Evolutionary conservation across 2,797 vertebrate genomes (phyloP).

Genomic region (Argentina silus): DNA sequence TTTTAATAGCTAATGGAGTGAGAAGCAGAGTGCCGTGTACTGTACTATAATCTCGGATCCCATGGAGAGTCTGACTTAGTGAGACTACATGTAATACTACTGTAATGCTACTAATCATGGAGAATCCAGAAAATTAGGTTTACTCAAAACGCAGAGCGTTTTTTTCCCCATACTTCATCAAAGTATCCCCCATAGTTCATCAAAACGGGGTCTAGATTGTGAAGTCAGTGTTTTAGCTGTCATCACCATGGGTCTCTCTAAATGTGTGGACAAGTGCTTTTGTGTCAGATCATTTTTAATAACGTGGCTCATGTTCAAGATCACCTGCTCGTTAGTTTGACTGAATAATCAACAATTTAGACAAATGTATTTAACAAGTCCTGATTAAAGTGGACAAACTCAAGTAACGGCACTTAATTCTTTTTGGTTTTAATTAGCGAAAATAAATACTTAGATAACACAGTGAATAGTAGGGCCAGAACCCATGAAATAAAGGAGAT

Average conservation of each 20-base stretch:
- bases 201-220: neutral
- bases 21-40: neutral
- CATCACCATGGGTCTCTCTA: neutral
- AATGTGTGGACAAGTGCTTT: slow-evolving; percentile 3
- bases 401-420: slow-evolving; percentile 23
- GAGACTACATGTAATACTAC: no score
- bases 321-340: slow-evolving; percentile 27
- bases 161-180: no score
- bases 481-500: neutral
- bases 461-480: neutral
- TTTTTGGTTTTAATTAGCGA: slow-evolving; percentile 18
- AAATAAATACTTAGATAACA: slow-evolving; percentile 21
- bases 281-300: neutral
- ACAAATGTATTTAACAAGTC: slow-evolving; percentile 24
- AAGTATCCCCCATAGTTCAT: no score
- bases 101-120: no score
- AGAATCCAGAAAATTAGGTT: no score
- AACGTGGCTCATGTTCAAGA: slow-evolving; percentile 17
- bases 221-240: neutral
- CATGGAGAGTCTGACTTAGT: neutral
- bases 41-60: neutral
- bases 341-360: slow-evolving; percentile 1
- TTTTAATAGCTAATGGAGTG: neutral
- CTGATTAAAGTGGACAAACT: slow-evolving; percentile 15
- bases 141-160: no score